These are phyloP conservation scores for Leptopilina clavipes DNA, from an alignment of 1,140 invertebrate genomes.

Conservation along the genomic window DNA sequence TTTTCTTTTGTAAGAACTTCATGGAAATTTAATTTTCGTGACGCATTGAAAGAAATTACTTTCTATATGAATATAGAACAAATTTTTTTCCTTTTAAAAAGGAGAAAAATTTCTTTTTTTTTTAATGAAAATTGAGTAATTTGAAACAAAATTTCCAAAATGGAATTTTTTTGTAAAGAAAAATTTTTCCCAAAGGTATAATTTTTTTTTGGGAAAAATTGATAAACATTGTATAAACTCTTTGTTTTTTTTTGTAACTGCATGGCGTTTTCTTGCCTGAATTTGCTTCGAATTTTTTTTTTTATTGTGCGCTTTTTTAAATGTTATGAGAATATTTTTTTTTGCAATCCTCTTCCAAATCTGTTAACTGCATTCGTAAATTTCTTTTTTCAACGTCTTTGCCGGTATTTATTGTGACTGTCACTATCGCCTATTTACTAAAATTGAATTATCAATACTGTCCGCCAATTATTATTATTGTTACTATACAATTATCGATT, in stretches of 20 bases:
- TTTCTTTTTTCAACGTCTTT: slow-evolving; percentile 38
- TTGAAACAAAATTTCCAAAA: too few relatives aligned
- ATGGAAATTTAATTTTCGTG: too few relatives aligned
- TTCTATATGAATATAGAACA: too few relatives aligned
- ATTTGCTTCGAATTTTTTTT: slow-evolving; percentile 15
- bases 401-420: slow-evolving; percentile 33
- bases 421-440: slow-evolving; percentile 31
- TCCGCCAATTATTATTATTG: slow-evolving; percentile 37
- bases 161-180: too few relatives aligned
- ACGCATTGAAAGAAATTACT: too few relatives aligned
- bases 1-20: too few relatives aligned
- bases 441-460: slow-evolving; percentile 5
- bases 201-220: too few relatives aligned
- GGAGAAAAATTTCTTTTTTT: too few relatives aligned
- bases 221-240: background rate
- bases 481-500: slow-evolving; percentile 24
- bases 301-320: slow-evolving; percentile 9
- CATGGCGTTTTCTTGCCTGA: slow-evolving; percentile 45
- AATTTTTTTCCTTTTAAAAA: too few relatives aligned
- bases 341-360: slow-evolving; percentile 41
- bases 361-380: slow-evolving; percentile 39
- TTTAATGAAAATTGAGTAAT: too few relatives aligned
- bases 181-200: too few relatives aligned
- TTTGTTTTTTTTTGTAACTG: slow-evolving; percentile 25
- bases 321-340: slow-evolving; percentile 13